These are phyloP conservation scores for Nerophis ophidion DNA, from an alignment of 2,113 vertebrate species.

Conservation along the genomic window DNA sequence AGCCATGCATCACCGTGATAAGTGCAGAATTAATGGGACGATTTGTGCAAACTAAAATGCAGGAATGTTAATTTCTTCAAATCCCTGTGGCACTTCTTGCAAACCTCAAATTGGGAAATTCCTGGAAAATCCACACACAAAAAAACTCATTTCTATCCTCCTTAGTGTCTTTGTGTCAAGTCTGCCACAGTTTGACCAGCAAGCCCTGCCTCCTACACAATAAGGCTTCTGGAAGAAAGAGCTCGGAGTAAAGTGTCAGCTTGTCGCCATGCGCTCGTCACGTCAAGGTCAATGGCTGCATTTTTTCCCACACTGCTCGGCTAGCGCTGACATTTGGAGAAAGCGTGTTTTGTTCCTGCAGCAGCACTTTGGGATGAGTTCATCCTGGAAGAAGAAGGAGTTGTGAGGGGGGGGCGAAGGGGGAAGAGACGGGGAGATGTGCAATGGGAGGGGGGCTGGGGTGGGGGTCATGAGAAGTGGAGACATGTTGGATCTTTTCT, in stretches of 20 bases:
- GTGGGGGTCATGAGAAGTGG: slow-evolving; percentile 2
- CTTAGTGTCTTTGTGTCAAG: neutral
- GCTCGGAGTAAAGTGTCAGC: slow-evolving; percentile 10
- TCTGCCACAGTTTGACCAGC: slow-evolving; percentile 41
- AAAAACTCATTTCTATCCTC: neutral
- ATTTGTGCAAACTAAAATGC: neutral
- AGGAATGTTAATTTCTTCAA: neutral
- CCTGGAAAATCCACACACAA: neutral
- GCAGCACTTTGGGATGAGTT: slow-evolving; percentile 55
- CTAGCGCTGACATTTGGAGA: slow-evolving; percentile 44
- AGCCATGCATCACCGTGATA: too few relatives aligned
- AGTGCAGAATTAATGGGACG: too few relatives aligned
- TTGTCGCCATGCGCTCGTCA: slow-evolving; percentile 9
- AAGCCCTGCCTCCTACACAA: slow-evolving; percentile 12
- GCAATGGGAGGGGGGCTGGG: neutral
- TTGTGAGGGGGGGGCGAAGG: slow-evolving; percentile 51
- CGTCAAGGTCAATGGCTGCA: slow-evolving; percentile 22
- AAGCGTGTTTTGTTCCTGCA: slow-evolving; percentile 55
- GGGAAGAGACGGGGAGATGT: slow-evolving; percentile 34
- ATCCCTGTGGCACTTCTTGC: neutral
- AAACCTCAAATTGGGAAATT: neutral
- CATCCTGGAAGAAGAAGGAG: slow-evolving; percentile 44
- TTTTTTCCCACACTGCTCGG: slow-evolving; percentile 43
- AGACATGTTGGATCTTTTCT: slow-evolving; percentile 19
- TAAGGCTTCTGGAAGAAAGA: too few relatives aligned